Base-by-base conservation (phyloP, 2,113 vertebrate species). In the Danionella cerebrum region DNA sequence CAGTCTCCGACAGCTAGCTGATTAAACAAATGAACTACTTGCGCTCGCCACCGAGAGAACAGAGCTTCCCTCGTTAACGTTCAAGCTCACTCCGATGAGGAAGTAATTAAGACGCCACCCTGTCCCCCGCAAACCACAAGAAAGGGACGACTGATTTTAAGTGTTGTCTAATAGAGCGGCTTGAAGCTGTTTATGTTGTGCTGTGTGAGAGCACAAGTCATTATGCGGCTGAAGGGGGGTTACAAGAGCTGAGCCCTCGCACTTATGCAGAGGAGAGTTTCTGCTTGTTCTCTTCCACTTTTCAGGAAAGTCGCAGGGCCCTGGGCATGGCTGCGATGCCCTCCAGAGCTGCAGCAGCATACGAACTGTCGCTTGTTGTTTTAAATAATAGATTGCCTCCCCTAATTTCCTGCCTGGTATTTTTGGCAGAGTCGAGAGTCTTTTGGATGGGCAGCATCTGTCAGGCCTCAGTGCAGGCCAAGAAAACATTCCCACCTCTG, bases 121-220 rank as follows among this genome's bases (percentile, higher is more conserved):
- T 21, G n/a, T 27, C 14, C 29, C 76, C 45, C 71, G 62, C 51
- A 16, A 19, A 22, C 25, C 69, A 67, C 69, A 64, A 72, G 58
- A 72, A 58, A 53, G 53, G 33, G 55, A 67, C 41, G 52, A 73
- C 67, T 71, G 75, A 82, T 77, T 76, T 81, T 82, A 88, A 87
- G 82, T 85, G 83, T 82, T 76, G 83, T 84, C 85, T 89, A 88
- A 86, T 89, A 84, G 85, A 85, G 76, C 72, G 79, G 83, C 87
- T 84, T 83, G 80, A 79, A 88, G 87, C 83, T 88, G 85, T 85
- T 86, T 86, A 85, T 86, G 83, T 84, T 83, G 80, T 82, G 82
- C 85, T 83, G 86, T 83, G 81, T 87, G 73, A 47, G 74, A 75
- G 80, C 80, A 84, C 21, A 85, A 84, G 83, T 86, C 86, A 84